phyloP scores from a whole-genome alignment of 2,113 vertebrate species.

The Sus scrofa region DNA sequence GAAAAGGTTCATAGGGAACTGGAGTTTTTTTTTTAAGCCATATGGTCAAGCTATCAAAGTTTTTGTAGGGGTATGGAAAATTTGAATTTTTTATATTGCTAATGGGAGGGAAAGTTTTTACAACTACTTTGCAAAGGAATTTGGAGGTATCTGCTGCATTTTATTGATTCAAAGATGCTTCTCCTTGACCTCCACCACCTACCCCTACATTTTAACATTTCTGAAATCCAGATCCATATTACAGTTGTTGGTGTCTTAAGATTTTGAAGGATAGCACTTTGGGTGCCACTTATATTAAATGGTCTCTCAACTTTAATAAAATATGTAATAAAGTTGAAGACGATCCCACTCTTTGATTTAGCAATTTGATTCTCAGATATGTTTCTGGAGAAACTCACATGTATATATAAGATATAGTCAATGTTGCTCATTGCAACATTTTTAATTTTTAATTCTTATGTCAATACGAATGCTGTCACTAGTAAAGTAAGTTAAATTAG shows the following conservation, averaged over 20 bases:
- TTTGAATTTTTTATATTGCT: neutral
- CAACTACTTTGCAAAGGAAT: neutral
- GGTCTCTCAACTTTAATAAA: neutral
- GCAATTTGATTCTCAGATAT: neutral
- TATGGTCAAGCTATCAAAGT: neutral
- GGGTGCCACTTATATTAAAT: neutral
- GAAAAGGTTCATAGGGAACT: neutral
- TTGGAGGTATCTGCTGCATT: neutral
- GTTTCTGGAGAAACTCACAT: neutral
- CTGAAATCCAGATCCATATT: neutral
- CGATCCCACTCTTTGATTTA: neutral
- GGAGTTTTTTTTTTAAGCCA: neutral
- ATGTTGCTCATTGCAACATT: neutral
- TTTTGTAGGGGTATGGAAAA: neutral
- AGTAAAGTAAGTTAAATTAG: neutral
- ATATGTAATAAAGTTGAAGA: neutral
- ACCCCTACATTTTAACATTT: neutral
- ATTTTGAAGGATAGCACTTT: neutral
- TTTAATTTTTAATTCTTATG: neutral
- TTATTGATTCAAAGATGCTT: neutral
- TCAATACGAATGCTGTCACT: neutral
- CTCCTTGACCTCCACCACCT: fast-evolving
- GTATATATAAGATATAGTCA: neutral
- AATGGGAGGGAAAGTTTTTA: neutral
- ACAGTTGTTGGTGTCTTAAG: neutral